These are phyloP conservation scores for Nomada ferruginata DNA, from an alignment of 2,888 invertebrate species.

Conservation along the genomic window DNA sequence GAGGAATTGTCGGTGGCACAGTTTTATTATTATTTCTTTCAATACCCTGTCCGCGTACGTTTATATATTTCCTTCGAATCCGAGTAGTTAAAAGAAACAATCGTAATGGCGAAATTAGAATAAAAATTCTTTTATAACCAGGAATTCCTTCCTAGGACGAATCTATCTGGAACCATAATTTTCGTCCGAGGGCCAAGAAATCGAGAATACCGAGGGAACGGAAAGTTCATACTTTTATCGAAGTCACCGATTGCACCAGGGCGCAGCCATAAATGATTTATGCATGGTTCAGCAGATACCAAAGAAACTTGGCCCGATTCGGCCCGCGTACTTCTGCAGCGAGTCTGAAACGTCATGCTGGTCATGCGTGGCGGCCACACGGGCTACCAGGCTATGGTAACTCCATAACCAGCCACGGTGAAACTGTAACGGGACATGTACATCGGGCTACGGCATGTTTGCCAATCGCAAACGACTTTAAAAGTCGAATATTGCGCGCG, in stretches of 20 bases:
- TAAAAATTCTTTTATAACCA: neutral
- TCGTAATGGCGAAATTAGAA: too few species aligned
- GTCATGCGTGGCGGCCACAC: slow-evolving; percentile 54
- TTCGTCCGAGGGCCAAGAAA: neutral
- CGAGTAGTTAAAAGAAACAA: neutral
- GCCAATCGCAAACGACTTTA: slow-evolving; percentile 48
- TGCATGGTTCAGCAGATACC: slow-evolving; percentile 11
- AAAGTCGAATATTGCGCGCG: slow-evolving; percentile 50
- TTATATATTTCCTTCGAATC: neutral
- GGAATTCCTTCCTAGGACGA: neutral
- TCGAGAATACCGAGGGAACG: neutral
- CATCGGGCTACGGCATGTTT: slow-evolving; percentile 41
- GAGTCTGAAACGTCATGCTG: slow-evolving; percentile 45
- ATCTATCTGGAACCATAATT: neutral
- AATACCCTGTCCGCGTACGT: neutral
- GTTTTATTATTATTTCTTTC: too few species aligned
- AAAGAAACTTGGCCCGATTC: slow-evolving; percentile 45
- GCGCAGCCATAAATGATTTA: slow-evolving; percentile 24
- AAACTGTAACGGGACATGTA: slow-evolving; percentile 63
- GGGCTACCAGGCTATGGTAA: slow-evolving; percentile 24
- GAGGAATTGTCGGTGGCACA: too few species aligned
- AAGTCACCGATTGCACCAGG: neutral
- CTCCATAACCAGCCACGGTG: slow-evolving; percentile 35
- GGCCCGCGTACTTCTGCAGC: slow-evolving; percentile 41
- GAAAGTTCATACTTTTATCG: neutral